Evolutionary conservation across 2,113 vertebrate species (phyloP), one percentile per base, ranked within the genome.

Genomic region (Albula goreensis): DNA sequence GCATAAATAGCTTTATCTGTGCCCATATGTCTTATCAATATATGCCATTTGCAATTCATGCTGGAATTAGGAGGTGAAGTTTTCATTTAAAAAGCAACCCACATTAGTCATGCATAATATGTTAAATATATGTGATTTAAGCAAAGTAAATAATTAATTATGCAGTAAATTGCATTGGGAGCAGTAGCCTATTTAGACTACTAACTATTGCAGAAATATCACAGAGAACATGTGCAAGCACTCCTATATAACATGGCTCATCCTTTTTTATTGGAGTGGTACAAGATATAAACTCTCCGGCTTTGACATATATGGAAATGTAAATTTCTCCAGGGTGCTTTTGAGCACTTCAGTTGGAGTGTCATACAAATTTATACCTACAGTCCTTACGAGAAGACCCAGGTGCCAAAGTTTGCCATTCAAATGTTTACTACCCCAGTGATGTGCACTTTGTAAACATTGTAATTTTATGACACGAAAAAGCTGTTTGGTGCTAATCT

Each of bases 101-200:
- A 56, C n/a, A 82, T 82, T 53, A 25, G 82, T 83, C 41, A 66
- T 63, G 13, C 41, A 31, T 82, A 84, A 74, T 9, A n/a, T 50
- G 12, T n/a, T 17, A 78, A 50, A 78, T 50, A 15, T 60, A 12
- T 11, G 51, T 60, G 22, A 50, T 22, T 60, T 82, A 25, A 83
- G 15, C 81, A 48, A 9, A 19, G 15, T 81, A 81, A 81, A 3
- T 13, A 81, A 51, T 50, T 5, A 22, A 31, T n/a, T 56, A 11
- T 41, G 7, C 25, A 3, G 52, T 53, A 60, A 83, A 57, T 31
- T 57, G 51, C 31, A 60, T 13, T 83, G 31, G 9, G 4, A 57
- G 2, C 48, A 17, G 3, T 56, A 56, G n/a, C 52, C 50, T 48
- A 22, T 13, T 53, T 82, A 49, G 19, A 17, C 15, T 80, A 48